Evolutionary conservation across 2,797 vertebrate species (phyloP), one percentile per base, ranked within the genome.

Genomic region (Cheirogaleus major): DNA sequence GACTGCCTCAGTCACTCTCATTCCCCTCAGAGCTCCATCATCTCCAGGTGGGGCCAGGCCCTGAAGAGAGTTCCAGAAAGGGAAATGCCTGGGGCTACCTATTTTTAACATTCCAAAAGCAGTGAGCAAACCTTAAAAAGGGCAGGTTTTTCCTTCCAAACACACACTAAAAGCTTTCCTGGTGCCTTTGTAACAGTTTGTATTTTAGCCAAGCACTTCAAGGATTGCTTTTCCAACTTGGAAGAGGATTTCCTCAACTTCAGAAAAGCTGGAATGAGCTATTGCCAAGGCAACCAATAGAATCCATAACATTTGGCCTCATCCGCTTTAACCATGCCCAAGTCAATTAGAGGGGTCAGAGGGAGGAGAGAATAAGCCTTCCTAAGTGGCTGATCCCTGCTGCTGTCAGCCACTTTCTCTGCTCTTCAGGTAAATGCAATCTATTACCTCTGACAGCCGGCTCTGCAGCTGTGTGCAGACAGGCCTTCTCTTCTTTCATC

Each of bases 241-340:
- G 43, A 59, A 95, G 73, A 69, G 10, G 76, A 73, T 87, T 88
- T 73, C 38, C 38, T 95, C 67, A 35, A 69, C 41, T 95, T 93
- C 52, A 89, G 80, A 92, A 95, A 87, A 83, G 43, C 93, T 87
- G 43, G 93, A 96, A 95, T 92, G 75, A 96, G 69, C 69, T 92
- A 95, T 73, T 92, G 63, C 35, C 91, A 91, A 89, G 86, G 82
- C 67, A 98, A 89, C 70, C 52, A 41, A 35, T 35, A 79, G 80
- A 92, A 48, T 65, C 72, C 1, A 0, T 84, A 86, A 75, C 50
- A 83, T 80, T 72, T 80, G 76, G 48, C 15, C 43, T 97, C 73
- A 23, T 61, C 76, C 81, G 43, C 72, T 93, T 95, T 91, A 35
- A 89, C 85, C 45, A 13, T 25, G 70, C 35, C 83, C 32, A 30